Percentiles rank a stretch among this genome's conserved stretches.
Evolutionary conservation across 2,888 invertebrate species (phyloP).

Genomic region (Agelastica alni): DNA sequence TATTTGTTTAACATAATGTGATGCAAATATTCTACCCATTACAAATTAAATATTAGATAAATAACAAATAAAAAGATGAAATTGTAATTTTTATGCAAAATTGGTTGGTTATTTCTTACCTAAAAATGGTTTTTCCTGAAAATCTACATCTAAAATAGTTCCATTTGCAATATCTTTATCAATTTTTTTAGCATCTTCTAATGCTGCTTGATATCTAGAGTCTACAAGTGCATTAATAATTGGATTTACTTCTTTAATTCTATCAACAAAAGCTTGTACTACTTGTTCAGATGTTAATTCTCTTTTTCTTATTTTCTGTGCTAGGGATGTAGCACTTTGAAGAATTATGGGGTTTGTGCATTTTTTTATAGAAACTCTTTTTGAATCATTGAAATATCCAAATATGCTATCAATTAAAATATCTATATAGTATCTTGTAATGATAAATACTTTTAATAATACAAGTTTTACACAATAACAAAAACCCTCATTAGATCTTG

Average conservation of each 20-base stretch:
- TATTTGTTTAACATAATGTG: no score
- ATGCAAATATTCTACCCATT: no score
- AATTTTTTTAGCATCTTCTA: constrained; percentile 75
- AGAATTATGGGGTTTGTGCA: constrained; percentile 55
- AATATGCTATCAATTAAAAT: constrained; percentile 55
- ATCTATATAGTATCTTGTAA: constrained; percentile 60
- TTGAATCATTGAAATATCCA: constrained; percentile 52
- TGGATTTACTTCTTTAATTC: constrained; percentile 75
- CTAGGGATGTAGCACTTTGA: constrained; percentile 71
- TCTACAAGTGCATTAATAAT: constrained; percentile 83
- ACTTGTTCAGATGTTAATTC: constrained; percentile 70
- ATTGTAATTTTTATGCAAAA: constrained; percentile 11
- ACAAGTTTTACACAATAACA: constrained; percentile 16
- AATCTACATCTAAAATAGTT: constrained; percentile 64
- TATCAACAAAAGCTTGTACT: constrained; percentile 73
- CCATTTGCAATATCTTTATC: constrained; percentile 70
- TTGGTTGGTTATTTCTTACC: no score
- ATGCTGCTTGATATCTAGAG: constrained; percentile 75
- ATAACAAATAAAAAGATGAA: not conserved
- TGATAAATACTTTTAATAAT: constrained; percentile 28
- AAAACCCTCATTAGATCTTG: not conserved
- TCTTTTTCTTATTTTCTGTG: constrained; percentile 67
- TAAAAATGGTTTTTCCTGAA: constrained; percentile 76
- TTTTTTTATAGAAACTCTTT: constrained; percentile 51
- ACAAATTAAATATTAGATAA: no score